Evolutionary conservation across 2,888 invertebrate genomes (phyloP).

Genomic region (Drosophila nr. perissopoda): DNA sequence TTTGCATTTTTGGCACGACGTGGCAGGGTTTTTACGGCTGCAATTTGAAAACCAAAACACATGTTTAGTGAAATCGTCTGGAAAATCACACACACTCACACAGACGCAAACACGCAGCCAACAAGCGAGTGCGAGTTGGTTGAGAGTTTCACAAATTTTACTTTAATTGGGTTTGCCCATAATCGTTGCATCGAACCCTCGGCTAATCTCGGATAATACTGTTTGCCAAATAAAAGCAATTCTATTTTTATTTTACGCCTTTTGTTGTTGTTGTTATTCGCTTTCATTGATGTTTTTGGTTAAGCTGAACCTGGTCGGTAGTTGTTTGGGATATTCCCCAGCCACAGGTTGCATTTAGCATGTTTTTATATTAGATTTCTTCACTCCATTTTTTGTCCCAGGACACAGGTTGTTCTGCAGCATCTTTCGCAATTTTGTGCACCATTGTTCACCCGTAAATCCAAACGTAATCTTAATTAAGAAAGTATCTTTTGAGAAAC

Average conservation of each 20-base stretch:
- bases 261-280: constrained; percentile 22
- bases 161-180: constrained; percentile 84
- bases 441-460: constrained; percentile 2
- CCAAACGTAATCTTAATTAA: constrained; percentile 33
- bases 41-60: constrained; percentile 77
- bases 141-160: constrained; percentile 55
- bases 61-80: constrained; percentile 77
- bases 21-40: constrained; percentile 67
- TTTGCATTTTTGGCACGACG: constrained; percentile 46
- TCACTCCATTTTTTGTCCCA: background rate
- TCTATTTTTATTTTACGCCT: constrained; percentile 69
- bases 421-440: constrained; percentile 36
- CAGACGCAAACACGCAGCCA: constrained; percentile 42
- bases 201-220: constrained; percentile 83
- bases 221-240: constrained; percentile 82
- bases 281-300: constrained; percentile 54
- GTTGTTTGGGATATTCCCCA: constrained; percentile 13
- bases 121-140: background rate
- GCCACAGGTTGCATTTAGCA: constrained; percentile 39
- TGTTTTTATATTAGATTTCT: background rate
- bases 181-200: constrained; percentile 83
- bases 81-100: constrained; percentile 68
- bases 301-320: constrained; percentile 1
- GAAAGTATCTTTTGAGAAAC: constrained; percentile 9
- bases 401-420: constrained; percentile 29